phyloP scores from a whole-genome alignment of 2,797 vertebrate genomes.

The Eutrigla gurnardus region DNA sequence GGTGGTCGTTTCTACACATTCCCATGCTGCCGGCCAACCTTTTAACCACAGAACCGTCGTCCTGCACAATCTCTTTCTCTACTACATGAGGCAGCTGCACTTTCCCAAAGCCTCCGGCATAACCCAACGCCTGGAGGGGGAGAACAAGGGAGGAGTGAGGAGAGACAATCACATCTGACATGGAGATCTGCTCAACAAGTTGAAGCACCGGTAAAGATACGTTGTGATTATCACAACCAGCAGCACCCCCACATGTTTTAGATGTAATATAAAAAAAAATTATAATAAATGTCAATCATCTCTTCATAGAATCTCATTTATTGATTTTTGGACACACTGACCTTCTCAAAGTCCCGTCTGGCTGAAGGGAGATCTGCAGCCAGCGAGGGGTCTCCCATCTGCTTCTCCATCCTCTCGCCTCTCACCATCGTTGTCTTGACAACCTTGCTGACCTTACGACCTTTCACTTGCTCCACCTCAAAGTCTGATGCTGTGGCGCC shows the following conservation, averaged over 20 bases:
- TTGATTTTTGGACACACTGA: conserved; percentile 58
- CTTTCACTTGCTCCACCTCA: conserved; percentile 90
- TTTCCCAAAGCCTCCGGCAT: conserved; percentile 88
- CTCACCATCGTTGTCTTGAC: conserved; percentile 93
- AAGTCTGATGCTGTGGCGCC: conserved; percentile 85
- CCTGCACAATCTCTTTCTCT: conserved; percentile 89
- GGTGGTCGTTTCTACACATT: conserved; percentile 30
- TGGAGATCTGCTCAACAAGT: neutral
- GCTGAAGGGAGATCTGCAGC: conserved; percentile 93
- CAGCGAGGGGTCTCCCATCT: conserved; percentile 89
- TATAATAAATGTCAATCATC: neutral
- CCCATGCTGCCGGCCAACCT: conserved; percentile 89
- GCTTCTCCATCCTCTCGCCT: conserved; percentile 93
- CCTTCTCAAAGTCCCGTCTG: conserved; percentile 97
- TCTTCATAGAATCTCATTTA: neutral
- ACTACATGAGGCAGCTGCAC: conserved; percentile 90
- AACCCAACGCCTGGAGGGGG: conserved; percentile 90
- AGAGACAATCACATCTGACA: conserved; percentile 1
- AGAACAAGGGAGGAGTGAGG: conserved; percentile 33
- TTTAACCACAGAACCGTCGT: conserved; percentile 94
- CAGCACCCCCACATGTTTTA: neutral
- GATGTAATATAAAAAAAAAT: no score
- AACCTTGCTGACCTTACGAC: conserved; percentile 96
- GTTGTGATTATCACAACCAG: neutral
- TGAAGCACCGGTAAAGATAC: neutral